Conservation (phyloP, 2,888 invertebrate genomes). For the Tachystola acroxantha region DNA sequence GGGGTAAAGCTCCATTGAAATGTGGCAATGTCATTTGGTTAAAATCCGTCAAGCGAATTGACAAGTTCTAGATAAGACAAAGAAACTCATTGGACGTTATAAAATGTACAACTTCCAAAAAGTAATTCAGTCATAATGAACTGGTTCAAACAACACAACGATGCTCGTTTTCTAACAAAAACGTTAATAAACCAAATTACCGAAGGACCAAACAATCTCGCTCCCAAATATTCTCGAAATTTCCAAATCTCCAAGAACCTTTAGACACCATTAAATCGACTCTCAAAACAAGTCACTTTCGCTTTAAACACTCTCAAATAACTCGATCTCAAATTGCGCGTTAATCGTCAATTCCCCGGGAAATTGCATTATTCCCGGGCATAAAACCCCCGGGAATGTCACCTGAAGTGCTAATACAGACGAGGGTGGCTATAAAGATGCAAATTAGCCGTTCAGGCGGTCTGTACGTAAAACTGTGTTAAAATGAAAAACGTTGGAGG, state of each 20-base stretch:
- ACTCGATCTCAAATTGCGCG: slow-evolving; percentile 39
- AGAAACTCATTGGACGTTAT: no score
- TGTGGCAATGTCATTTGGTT: no score
- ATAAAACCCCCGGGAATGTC: slow-evolving; percentile 19
- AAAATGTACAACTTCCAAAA: no score
- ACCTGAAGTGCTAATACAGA: slow-evolving; percentile 27
- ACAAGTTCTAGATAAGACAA: no score
- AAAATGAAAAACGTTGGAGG: slow-evolving; percentile 1
- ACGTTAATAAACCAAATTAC: no score
- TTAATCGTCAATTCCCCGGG: slow-evolving; percentile 36
- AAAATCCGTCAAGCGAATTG: no score
- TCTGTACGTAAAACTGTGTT: slow-evolving; percentile 1
- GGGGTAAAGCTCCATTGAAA: no score
- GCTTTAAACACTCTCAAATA: slow-evolving; percentile 24
- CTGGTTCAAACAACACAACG: no score
- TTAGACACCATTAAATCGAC: background rate
- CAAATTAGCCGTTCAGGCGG: slow-evolving; percentile 30
- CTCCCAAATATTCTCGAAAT: background rate
- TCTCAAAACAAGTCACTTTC: slow-evolving; percentile 8
- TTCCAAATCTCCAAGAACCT: background rate
- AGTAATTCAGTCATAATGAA: no score
- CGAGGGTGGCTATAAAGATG: slow-evolving; percentile 54
- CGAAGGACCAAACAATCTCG: no score
- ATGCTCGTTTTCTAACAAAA: no score
- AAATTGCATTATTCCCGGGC: slow-evolving; percentile 39